Conservation (phyloP, 2,888 invertebrate genomes). For the Nebria salina region DNA sequence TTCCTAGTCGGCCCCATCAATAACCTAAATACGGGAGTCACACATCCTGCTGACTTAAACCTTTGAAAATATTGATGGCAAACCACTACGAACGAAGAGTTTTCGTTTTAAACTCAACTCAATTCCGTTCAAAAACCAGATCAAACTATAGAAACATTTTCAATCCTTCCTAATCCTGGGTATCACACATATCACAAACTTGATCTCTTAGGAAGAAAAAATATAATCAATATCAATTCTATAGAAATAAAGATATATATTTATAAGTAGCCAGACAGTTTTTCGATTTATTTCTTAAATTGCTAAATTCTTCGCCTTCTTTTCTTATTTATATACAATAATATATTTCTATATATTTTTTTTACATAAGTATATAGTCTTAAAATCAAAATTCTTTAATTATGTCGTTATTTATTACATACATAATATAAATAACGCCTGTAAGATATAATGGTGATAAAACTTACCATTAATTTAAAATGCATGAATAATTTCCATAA, state of each 20-base stretch:
- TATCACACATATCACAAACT: neutral
- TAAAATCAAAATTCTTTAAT: no score
- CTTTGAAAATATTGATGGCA: conserved; percentile 23
- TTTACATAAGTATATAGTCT: no score
- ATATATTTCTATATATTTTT: no score
- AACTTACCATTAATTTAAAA: no score
- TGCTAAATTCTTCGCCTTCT: no score
- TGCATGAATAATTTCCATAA: no score
- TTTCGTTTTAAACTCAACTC: neutral
- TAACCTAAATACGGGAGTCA: conserved; percentile 33
- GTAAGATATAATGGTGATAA: no score
- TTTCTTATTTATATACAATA: no score
- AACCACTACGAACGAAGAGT: neutral
- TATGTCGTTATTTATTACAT: no score
- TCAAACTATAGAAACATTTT: neutral
- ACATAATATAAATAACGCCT: no score
- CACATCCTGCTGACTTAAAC: conserved; percentile 21
- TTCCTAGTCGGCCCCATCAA: conserved; percentile 33
- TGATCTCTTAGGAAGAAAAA: neutral
- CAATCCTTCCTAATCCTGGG: neutral
- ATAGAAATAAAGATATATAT: neutral
- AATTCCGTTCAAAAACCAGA: neutral
- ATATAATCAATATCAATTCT: neutral
- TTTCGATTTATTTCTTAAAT: neutral
- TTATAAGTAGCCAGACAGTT: neutral